phyloP scores from a whole-genome alignment of 2,113 vertebrate species.

The Plectropomus leopardus region DNA sequence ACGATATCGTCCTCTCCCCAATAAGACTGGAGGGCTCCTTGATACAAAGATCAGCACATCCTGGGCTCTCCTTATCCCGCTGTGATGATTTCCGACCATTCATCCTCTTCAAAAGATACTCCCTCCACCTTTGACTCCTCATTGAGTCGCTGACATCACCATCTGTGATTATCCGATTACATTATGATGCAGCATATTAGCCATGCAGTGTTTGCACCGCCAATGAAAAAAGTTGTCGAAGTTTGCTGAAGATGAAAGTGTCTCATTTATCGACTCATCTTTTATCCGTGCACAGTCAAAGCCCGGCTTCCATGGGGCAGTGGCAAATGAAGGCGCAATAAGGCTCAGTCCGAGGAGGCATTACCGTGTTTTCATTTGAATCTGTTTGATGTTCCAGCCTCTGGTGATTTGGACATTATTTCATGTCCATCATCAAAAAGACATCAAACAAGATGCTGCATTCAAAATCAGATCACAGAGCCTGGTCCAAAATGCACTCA shows the following conservation, averaged over 20 bases:
- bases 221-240: constrained; percentile 63
- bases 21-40: constrained; percentile 8
- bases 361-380: constrained; percentile 79
- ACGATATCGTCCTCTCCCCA: constrained; percentile 49
- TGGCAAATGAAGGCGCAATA: constrained; percentile 69
- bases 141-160: constrained; percentile 49
- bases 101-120: constrained; percentile 46
- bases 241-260: constrained; percentile 77
- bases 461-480: constrained; percentile 76
- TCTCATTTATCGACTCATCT: constrained; percentile 74
- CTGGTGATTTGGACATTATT: constrained; percentile 83
- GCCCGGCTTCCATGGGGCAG: constrained; percentile 64
- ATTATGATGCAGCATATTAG: constrained; percentile 57
- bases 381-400: constrained; percentile 79
- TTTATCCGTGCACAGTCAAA: constrained; percentile 69
- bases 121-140: constrained; percentile 54
- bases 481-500: constrained; percentile 34
- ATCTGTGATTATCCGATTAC: constrained; percentile 56
- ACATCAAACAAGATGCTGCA: constrained; percentile 80
- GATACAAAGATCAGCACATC: constrained; percentile 46
- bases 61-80: constrained; percentile 37
- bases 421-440: constrained; percentile 83
- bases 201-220: constrained; percentile 58
- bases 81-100: constrained; percentile 48
- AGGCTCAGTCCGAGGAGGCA: constrained; percentile 72